Conservation (phyloP, 2,888 invertebrate species). For the Temnothorax unifasciatus region DNA sequence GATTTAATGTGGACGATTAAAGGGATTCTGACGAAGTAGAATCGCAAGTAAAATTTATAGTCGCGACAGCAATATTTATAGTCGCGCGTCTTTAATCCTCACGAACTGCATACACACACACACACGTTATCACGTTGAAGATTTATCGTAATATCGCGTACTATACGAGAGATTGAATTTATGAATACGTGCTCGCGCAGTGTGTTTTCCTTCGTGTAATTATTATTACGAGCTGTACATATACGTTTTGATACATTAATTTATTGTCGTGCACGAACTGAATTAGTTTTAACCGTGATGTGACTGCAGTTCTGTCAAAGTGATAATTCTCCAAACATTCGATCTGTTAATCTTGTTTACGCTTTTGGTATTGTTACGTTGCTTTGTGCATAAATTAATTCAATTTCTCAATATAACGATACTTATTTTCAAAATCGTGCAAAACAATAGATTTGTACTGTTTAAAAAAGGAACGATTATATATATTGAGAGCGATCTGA, state of each 20-base stretch:
- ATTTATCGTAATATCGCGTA: neutral
- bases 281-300: neutral
- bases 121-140: neutral
- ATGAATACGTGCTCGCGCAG: neutral
- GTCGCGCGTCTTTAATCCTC: neutral
- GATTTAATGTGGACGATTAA: neutral
- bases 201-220: neutral
- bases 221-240: neutral
- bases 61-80: neutral
- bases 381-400: neutral
- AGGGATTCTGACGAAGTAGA: too few relatives aligned
- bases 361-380: neutral
- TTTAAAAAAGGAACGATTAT: neutral
- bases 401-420: neutral
- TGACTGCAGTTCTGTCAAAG: neutral
- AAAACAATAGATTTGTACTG: neutral
- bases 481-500: neutral
- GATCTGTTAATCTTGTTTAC: neutral
- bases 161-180: neutral
- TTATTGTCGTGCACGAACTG: neutral
- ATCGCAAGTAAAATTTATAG: neutral
- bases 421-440: neutral
- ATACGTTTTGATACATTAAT: neutral
- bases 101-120: neutral
- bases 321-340: neutral